Percentiles rank a stretch among this genome's conserved stretches.
Evolutionary conservation across 2,888 invertebrate species (phyloP).

Genomic region (Melangyna quadrimaculata): DNA sequence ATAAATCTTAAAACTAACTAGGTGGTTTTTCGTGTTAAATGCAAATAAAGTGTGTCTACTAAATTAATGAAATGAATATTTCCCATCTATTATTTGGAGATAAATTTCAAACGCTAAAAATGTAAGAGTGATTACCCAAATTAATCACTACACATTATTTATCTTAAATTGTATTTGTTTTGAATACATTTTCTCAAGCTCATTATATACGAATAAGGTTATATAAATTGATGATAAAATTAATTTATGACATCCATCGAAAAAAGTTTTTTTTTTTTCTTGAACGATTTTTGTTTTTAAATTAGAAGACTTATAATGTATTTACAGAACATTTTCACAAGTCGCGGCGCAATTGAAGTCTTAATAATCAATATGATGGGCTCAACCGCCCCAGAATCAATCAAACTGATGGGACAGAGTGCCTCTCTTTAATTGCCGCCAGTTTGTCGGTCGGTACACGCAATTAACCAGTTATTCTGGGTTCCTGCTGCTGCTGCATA

Average conservation of each 20-base stretch:
- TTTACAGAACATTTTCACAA: neutral
- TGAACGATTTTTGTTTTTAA: neutral
- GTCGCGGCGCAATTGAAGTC: slow-evolving; percentile 16
- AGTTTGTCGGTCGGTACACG: slow-evolving; percentile 10
- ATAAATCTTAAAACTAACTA: neutral
- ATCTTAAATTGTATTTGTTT: slow-evolving; percentile 1
- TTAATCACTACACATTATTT: neutral
- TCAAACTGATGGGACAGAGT: slow-evolving; percentile 20
- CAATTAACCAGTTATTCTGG: slow-evolving; percentile 46
- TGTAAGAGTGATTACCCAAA: slow-evolving; percentile 6
- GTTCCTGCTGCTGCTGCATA: neutral
- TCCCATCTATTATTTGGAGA: neutral
- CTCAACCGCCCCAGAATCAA: slow-evolving; percentile 19
- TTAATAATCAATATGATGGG: slow-evolving; percentile 27
- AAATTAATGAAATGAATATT: slow-evolving; percentile 14
- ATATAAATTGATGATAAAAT: neutral
- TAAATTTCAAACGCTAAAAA: slow-evolving; percentile 3
- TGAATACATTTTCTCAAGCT: neutral
- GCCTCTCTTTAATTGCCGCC: slow-evolving; percentile 3
- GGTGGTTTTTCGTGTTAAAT: neutral
- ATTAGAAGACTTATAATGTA: neutral
- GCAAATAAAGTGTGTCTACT: slow-evolving; percentile 6
- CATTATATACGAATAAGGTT: neutral
- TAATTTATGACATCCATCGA: neutral
- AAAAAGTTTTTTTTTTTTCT: neutral